Percentiles rank a stretch among this genome's conserved stretches.
Evolutionary conservation across 2,113 vertebrate species (phyloP).

Genomic region (Porphyrio hochstetteri): DNA sequence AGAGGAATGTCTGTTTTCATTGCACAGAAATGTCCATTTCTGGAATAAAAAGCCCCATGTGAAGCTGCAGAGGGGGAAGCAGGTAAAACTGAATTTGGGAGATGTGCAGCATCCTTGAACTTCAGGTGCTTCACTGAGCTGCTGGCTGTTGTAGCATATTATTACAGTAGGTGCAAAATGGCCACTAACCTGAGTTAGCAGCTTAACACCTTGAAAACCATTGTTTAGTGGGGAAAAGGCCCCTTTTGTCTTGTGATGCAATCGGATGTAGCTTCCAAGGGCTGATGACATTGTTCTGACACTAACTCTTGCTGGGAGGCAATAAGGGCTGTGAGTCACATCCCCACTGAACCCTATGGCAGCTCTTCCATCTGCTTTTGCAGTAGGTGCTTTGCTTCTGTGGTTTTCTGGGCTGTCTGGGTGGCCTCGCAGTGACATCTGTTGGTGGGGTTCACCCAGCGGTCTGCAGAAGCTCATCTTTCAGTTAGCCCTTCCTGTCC

Average conservation of each 20-base stretch:
- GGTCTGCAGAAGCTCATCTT: background rate
- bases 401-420: background rate
- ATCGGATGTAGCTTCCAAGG: background rate
- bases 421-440: background rate
- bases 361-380: background rate
- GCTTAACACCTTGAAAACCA: background rate
- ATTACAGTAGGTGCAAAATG: background rate
- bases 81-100: background rate
- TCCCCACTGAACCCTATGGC: accelerated
- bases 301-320: background rate
- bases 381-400: background rate
- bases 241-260: accelerated
- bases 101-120: background rate
- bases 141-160: background rate
- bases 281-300: background rate
- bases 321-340: background rate
- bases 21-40: background rate
- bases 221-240: background rate
- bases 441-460: background rate
- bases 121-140: background rate
- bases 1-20: background rate
- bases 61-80: background rate
- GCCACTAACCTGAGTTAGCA: background rate
- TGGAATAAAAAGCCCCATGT: background rate
- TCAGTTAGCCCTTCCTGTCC: background rate